A percentile compares a stretch with the other conserved stretches of the same genome.
These are phyloP conservation scores for Athalia cordata DNA, from an alignment of 2,888 invertebrate genomes.

Conservation along the genomic window DNA sequence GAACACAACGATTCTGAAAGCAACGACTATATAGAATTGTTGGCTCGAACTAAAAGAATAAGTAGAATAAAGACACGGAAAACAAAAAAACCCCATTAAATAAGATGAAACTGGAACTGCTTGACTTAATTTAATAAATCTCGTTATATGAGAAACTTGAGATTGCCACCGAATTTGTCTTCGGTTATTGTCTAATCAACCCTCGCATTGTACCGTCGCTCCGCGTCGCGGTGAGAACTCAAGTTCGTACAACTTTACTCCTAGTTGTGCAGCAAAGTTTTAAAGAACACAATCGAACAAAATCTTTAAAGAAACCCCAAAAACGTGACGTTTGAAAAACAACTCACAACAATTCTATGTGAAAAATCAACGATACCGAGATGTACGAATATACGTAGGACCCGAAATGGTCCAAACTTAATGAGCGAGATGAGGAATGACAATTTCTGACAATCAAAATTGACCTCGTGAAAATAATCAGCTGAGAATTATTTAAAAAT, in stretches of 20 bases:
- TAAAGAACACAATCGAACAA: not conserved
- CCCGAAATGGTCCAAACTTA: constrained; percentile 23
- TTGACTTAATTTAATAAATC: too few relatives aligned
- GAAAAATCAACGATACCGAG: constrained; percentile 53
- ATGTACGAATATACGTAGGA: constrained; percentile 62
- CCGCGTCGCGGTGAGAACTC: not conserved
- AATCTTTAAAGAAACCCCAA: constrained; percentile 37
- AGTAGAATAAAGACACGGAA: not conserved
- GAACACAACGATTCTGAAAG: constrained; percentile 34
- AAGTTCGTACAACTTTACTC: not conserved
- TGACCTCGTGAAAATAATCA: not conserved
- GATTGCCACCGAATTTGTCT: too few relatives aligned
- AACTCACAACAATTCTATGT: constrained; percentile 28
- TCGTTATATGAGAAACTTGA: too few relatives aligned
- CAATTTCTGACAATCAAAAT: constrained; percentile 21
- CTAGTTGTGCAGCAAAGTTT: not conserved
- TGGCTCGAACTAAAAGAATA: too few relatives aligned
- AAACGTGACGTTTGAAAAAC: constrained; percentile 41
- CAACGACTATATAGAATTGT: constrained; percentile 2
- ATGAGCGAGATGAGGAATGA: constrained; percentile 17
- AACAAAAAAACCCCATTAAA: not conserved
- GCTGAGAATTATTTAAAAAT: not conserved
- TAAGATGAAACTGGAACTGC: not conserved
- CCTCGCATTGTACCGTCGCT: constrained; percentile 31
- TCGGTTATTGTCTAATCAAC: too few relatives aligned